Base-by-base conservation (phyloP, 2,888 invertebrate species). In the Drosophila yooni region DNA sequence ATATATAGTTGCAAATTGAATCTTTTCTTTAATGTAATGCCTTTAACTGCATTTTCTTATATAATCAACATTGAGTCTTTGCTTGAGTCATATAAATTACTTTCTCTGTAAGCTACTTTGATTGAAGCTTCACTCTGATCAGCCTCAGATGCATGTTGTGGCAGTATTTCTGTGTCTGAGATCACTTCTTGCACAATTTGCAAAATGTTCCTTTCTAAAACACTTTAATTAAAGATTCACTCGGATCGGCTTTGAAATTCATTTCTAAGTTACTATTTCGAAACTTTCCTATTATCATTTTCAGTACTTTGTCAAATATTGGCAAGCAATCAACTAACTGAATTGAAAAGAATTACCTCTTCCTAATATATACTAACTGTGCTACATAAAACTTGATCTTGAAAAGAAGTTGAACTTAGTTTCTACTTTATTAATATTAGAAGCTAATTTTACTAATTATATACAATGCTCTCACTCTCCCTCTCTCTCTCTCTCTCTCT, bases 401-500 rank as follows among this genome's bases (percentile, higher is more conserved):
- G 25, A 46, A 46, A 15, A 8, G 8, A 15, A 8, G 4, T 25
- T 15, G 5, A n/a, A 29, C n/a, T 40, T 57, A 5, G 27, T 10
- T 43, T 18, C 25, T 50, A 18, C 18, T 2, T 25, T 10, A n/a
- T 25, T 18, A 43, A 8, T 33, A 43, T 29, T 57, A 15, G 1
- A 2, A 57, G 2, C 21, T 29, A 34, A 18, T 40, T 51, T 43
- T 1, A 34, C 29, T 51, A 43, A 73, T 68, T 43, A 33, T 52
- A 21, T 5, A 21, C 18, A n/a, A 18, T 15, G 40, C 29, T 38
- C 25, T 56, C 31, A 25, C 13, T 25, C 25, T 62, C 46, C 21
- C 25, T 48, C 18, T 18, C 34, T 15, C 15, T 36, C 27, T 48
- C 33, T 38, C 31, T 27, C 18, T 60, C 11, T 31, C 11, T 27